Percentiles rank a stretch among this genome's conserved stretches.
These are phyloP conservation scores for Apamea epomidion DNA, from an alignment of 2,888 invertebrate genomes.

Conservation along the genomic window DNA sequence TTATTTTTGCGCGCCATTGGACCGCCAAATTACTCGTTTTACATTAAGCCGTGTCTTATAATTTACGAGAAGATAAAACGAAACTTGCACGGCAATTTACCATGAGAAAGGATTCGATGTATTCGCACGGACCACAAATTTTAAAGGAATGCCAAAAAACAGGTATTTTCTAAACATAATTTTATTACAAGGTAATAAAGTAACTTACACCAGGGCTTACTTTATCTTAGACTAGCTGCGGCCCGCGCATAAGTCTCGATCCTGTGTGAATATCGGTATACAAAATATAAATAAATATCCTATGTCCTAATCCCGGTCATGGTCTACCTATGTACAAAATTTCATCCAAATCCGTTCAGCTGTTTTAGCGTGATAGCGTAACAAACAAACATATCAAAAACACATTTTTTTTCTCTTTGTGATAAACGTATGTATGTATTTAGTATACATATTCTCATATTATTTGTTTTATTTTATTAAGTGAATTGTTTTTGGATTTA, in stretches of 20 bases:
- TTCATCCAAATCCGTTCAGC: neutral
- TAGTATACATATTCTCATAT: neutral
- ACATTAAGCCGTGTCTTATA: conserved; percentile 27
- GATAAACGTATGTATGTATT: neutral
- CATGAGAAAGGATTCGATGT: conserved; percentile 6
- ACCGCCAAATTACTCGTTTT: conserved; percentile 39
- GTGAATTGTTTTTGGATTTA: neutral
- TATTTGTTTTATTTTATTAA: neutral
- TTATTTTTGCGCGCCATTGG: conserved; percentile 9
- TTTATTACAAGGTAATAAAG: neutral
- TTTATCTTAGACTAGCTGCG: neutral
- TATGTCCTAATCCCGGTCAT: neutral
- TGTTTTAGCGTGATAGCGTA: neutral
- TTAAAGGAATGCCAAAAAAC: neutral
- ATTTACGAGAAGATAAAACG: conserved; percentile 41
- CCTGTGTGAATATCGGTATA: neutral
- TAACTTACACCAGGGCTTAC: neutral
- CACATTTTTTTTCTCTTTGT: neutral
- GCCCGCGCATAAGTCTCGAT: neutral
- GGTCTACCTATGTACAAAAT: neutral
- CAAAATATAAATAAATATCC: no score
- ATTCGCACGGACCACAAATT: neutral
- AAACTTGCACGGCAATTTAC: conserved; percentile 34
- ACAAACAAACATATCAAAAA: neutral
- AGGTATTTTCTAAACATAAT: neutral